These are phyloP conservation scores for Prionailurus bengalensis DNA, from an alignment of 2,113 vertebrate species.

Conservation along the genomic window DNA sequence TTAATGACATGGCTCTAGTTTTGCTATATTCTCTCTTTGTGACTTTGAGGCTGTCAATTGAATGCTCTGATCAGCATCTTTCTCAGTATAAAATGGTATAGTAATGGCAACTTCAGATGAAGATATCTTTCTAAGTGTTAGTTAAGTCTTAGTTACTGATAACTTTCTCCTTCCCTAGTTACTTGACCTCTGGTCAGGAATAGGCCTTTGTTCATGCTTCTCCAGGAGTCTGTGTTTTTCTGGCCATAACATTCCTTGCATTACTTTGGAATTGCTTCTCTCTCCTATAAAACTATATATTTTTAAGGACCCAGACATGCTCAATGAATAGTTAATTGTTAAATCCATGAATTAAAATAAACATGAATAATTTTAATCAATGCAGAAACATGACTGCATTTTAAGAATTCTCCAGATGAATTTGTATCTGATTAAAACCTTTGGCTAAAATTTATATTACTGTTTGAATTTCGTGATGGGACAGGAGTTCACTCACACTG, in stretches of 20 bases:
- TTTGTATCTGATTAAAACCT: neutral
- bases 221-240: neutral
- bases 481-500: neutral
- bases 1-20: neutral
- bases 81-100: neutral
- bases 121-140: neutral
- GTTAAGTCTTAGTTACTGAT: neutral
- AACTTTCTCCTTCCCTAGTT: neutral
- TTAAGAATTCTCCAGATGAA: neutral
- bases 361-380: neutral
- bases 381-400: neutral
- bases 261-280: neutral
- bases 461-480: neutral
- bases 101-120: neutral
- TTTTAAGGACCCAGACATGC: neutral
- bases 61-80: neutral
- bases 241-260: neutral
- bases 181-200: neutral
- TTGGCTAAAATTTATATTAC: slow-evolving; percentile 5
- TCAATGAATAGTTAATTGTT: neutral
- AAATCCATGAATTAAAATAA: neutral
- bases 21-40: neutral
- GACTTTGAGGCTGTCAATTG: neutral
- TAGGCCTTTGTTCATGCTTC: neutral
- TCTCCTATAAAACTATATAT: neutral